A percentile compares a stretch with the other conserved stretches of the same genome.
phyloP scores from a whole-genome alignment of 2,888 invertebrate species.

The Nemapogon koenigi region DNA sequence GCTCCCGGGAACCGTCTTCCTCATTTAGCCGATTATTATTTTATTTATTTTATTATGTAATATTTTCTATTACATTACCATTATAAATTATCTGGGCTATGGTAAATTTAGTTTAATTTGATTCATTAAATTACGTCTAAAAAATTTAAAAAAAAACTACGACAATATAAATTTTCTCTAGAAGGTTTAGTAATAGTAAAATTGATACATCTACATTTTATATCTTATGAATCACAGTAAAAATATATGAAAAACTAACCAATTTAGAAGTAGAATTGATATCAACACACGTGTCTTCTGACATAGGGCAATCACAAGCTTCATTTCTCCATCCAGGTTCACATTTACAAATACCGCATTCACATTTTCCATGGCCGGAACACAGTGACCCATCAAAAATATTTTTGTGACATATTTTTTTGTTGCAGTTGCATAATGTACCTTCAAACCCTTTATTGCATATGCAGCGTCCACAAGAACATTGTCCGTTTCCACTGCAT shows the following conservation, averaged over 20 bases:
- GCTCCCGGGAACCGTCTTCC: too few relatives aligned
- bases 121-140: too few relatives aligned
- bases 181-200: too few relatives aligned
- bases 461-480: conserved; percentile 65
- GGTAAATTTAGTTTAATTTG: too few relatives aligned
- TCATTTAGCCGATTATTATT: too few relatives aligned
- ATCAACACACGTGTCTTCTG: conserved; percentile 18
- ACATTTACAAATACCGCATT: conserved; percentile 66
- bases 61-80: too few relatives aligned
- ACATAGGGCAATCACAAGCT: conserved; percentile 37
- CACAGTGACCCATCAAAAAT: conserved; percentile 31
- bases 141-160: neutral
- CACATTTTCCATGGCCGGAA: conserved; percentile 71
- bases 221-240: conserved; percentile 22
- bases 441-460: conserved; percentile 48
- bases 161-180: neutral
- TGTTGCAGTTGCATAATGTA: conserved; percentile 12
- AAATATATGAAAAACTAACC: neutral
- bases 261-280: neutral
- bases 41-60: too few relatives aligned
- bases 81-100: too few relatives aligned
- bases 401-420: neutral
- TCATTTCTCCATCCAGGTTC: conserved; percentile 32
- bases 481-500: conserved; percentile 55
- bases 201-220: conserved; percentile 10